Evolutionary conservation across 2,113 vertebrate genomes (phyloP), one percentile per base, ranked within the genome.

Genomic region (Marmota monax): DNA sequence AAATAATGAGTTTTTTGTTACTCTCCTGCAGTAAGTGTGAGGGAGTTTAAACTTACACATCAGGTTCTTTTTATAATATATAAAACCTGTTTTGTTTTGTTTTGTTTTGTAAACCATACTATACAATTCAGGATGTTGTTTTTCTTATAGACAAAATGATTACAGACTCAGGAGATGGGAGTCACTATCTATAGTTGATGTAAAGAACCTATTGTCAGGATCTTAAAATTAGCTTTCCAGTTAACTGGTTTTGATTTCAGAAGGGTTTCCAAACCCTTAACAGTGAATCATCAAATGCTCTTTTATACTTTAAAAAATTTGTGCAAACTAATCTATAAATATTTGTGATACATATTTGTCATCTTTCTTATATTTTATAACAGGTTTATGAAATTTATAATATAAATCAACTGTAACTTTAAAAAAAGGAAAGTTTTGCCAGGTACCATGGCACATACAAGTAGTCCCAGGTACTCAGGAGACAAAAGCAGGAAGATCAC

Each of bases 241-340:
- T 93, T 42, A 80, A 45, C 4, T 90, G 25, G 20, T 95, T 87
- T 93, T 83, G 39, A 80, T 78, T 84, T 87, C 10, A 63, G 34
- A 82, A 83, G 20, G 25, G 17, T 90, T 92, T 74, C 72, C 63
- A 87, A 67, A 95, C 48, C n/a, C 27, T 14, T 84, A 78, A 29
- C 58, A 96, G n/a, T 76, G 80, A 80, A 83, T 78, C 5, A 63
- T 63, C 89, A 88, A 63, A 63, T 63, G 61, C 2, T 63, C 25
- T 42, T 63, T 86, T 79, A 22, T 58, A 22, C 22, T 92, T 61
- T 25, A 88, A 82, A 92, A 85, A 92, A 82, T 58, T 51, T 95
- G 67, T 51, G 37, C 48, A 82, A 86, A 72, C 16, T 88, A 77
- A 92, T 69, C 39, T 93, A 92, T 34, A 70, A 94, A 34, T 82